phyloP scores from a whole-genome alignment of 2,113 vertebrate genomes.

The Epinephelus lanceolatus region DNA sequence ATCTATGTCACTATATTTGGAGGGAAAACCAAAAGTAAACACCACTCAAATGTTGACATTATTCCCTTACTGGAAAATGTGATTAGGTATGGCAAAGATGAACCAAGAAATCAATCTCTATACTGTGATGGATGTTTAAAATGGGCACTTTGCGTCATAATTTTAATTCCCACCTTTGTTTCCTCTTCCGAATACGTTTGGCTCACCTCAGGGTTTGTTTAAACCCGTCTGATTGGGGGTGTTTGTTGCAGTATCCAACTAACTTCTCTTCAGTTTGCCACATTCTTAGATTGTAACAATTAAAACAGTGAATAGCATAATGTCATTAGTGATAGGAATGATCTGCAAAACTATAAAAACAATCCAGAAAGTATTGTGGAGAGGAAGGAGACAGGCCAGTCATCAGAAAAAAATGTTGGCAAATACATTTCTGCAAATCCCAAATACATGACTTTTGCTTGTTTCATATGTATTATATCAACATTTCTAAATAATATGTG shows the following conservation, averaged over 20 bases:
- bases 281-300: neutral
- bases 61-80: neutral
- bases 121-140: constrained; percentile 9
- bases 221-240: neutral
- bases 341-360: neutral
- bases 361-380: neutral
- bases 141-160: neutral
- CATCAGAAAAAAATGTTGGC: too few species aligned
- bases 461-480: too few species aligned
- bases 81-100: neutral
- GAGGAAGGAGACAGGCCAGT: neutral
- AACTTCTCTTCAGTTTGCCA: neutral
- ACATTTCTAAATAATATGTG: too few species aligned
- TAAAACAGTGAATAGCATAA: too few species aligned
- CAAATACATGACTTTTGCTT: too few species aligned
- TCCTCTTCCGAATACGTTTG: neutral
- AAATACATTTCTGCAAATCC: too few species aligned
- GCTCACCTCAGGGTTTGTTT: neutral
- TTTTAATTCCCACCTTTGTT: neutral
- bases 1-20: neutral
- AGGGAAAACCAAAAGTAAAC: neutral
- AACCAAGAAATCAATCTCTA: neutral
- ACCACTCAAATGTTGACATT: neutral
- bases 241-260: neutral
- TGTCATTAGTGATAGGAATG: neutral